Evolutionary conservation across 1,140 invertebrate genomes (phyloP).

Genomic region (Phocides pigmalion): DNA sequence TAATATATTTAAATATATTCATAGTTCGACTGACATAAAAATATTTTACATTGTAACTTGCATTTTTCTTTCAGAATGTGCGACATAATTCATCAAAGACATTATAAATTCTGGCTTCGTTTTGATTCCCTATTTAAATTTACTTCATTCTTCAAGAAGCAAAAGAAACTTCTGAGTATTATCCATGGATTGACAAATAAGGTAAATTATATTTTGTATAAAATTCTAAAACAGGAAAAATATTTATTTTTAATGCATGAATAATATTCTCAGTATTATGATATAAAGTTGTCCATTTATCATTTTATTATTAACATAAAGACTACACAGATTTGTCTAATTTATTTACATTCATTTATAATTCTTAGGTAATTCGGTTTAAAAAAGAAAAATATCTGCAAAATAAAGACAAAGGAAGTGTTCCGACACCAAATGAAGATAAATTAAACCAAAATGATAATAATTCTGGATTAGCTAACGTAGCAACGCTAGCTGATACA

Average conservation of each 20-base stretch:
- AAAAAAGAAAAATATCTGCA: conserved; percentile 83
- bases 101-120: conserved; percentile 85
- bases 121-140: conserved; percentile 86
- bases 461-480: conserved; percentile 54
- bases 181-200: conserved; percentile 87
- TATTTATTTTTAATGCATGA: too few species aligned
- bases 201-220: conserved; percentile 48
- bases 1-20: too few species aligned
- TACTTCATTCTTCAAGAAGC: conserved; percentile 84
- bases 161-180: conserved; percentile 85
- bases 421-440: conserved; percentile 62
- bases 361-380: conserved; percentile 84
- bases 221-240: too few species aligned
- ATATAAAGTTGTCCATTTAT: too few species aligned
- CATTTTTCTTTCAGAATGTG: conserved; percentile 85
- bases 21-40: too few species aligned
- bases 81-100: conserved; percentile 88
- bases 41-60: background rate
- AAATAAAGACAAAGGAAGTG: conserved; percentile 79
- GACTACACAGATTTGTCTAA: too few species aligned
- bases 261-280: too few species aligned
- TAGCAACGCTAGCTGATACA: conserved; percentile 68
- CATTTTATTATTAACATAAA: too few species aligned
- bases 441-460: conserved; percentile 37
- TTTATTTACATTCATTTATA: background rate